Percentiles rank a stretch among this genome's conserved stretches.
These are phyloP conservation scores for Nesogale talazaci DNA, from an alignment of 2,113 vertebrate genomes.

Conservation along the genomic window DNA sequence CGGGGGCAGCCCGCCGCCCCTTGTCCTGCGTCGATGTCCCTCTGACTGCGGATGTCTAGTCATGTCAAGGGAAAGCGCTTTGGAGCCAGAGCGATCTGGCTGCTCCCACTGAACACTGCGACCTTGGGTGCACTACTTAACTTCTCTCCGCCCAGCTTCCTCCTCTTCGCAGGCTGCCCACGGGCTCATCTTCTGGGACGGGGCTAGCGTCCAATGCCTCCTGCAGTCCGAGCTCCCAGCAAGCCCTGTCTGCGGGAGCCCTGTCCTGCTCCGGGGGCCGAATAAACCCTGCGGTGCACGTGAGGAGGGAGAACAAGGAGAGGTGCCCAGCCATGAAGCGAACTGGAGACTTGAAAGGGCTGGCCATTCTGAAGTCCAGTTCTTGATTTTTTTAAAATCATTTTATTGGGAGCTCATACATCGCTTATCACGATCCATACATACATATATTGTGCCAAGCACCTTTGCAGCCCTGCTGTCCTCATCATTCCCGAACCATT, in stretches of 20 bases:
- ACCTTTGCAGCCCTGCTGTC: too few relatives aligned
- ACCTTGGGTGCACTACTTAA: background rate
- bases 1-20: accelerated
- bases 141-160: background rate
- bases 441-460: too few relatives aligned
- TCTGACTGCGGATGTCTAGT: background rate
- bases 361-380: background rate
- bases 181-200: background rate
- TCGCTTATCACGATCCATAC: too few relatives aligned
- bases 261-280: conserved; percentile 1
- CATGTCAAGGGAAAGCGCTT: background rate
- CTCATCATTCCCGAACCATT: too few relatives aligned
- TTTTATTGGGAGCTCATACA: too few relatives aligned
- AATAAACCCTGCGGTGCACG: background rate
- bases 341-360: background rate
- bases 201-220: background rate
- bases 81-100: background rate
- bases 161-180: background rate
- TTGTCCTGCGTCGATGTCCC: background rate
- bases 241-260: background rate
- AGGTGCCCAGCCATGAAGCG: background rate
- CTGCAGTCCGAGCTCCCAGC: background rate
- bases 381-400: too few relatives aligned
- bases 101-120: conserved; percentile 6
- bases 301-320: background rate